Base-by-base conservation (phyloP, 2,888 invertebrate genomes). In the Xestobium rufovillosum region DNA sequence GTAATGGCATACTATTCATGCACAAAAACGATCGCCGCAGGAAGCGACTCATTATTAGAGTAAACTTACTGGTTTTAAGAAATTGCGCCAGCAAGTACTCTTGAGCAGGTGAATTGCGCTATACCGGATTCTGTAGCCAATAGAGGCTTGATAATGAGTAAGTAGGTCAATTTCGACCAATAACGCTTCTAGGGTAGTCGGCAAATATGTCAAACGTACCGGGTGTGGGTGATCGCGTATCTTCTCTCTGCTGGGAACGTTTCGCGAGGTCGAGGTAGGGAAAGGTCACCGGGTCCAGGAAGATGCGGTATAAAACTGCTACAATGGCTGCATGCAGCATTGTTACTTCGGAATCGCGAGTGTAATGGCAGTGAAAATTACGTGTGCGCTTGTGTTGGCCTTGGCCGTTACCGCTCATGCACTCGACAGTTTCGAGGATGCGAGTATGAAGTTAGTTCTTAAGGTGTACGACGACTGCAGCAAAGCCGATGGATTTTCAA, bases 391-490 rank as follows among this genome's bases (percentile, higher is more conserved):
- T 45, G 45, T 53, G 28, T 44, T 57, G 41, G 56, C 56, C n/a
- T 43, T 56, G 38, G 49, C 57, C 33, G 60, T 53, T 43, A 40
- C 49, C 17, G 50, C 54, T 10, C 46, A 59, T 11, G 65, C 63
- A 15, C 38, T 44, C 14, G 44, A 54, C 45, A 50, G 44, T 48
- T 56, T 59, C 38, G 70, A 72, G 38, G 71, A 62, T 48, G 64
- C 77, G 39, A 80, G 84, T 38, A 68, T 83, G 50, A 73, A 78
- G 41, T 75, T 80, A 29, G 63, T 80, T 3, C 67, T 78, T 52
- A 77, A 78, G 52, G 72, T 87, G 44, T 87, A 85, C 61, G 85
- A 86, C 50, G 87, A 87, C 51, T 87, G 87, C 56, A 75, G 76
- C 43, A 73, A 75, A 44, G 65, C 78, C 1, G 80, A 79, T 40